Evolutionary conservation across 2,113 vertebrate genomes (phyloP), one percentile per base, ranked within the genome.

Genomic region (Eudyptes chrysolophus): DNA sequence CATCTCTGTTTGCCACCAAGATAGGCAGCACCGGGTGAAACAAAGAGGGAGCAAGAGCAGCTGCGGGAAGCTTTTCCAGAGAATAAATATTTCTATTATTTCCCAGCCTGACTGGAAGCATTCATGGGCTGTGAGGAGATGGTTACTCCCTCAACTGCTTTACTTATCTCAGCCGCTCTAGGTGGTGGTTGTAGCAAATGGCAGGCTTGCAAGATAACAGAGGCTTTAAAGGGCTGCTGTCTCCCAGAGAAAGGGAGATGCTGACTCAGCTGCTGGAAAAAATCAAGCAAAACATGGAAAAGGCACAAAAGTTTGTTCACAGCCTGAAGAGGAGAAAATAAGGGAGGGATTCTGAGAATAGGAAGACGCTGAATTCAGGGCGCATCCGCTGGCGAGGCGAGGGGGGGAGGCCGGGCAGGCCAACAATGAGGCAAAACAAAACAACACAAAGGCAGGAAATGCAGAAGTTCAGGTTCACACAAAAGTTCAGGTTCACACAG

Each of bases 381-480:
- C 4, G 83, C 95, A 97, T 97, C 96, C 97, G 95, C 94, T 95
- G 90, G 75, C 0, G 4, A 83, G 75, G 78, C 6, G 34, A 55
- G 66, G 75, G 58, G 58, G 79, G 92, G 79, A 74, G 76, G 61
- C 75, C 3, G 2, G 72, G 83, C 51, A 24, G 64, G 72, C 94
- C 94, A 95, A 96, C 95, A 97, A 95, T 96, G 70, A 90, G 92
- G 87, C 87, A 84, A 62, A 94, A 64, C 89, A 87, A 48, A 93
- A 93, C 94, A 92, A 69, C 86, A 97, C 94, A 97, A 97, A 97
- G 95, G 96, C 96, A 95, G 95, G 97, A 97, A 97, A 96, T 94
- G 96, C 96, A 95, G 22, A 87, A 88, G 92, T 92, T 96, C 95
- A 92, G 85, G 96, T 95, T 97, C 97, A 93, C 96, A 92, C 90